Conservation (phyloP, 1,140 invertebrate genomes). For the Eumaeus atala region DNA sequence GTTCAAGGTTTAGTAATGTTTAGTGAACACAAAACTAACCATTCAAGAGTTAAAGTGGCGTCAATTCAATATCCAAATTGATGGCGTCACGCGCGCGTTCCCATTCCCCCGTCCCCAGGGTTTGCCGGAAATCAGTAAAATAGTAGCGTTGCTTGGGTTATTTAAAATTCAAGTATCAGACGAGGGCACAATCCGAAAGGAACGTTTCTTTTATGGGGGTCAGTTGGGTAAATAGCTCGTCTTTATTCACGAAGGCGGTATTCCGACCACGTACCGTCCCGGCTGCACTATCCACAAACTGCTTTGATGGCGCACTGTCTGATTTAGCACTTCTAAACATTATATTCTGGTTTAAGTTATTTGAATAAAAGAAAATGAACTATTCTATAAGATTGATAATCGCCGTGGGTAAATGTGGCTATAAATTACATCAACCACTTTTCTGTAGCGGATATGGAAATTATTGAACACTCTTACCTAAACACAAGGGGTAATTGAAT, state of each 20-base stretch:
- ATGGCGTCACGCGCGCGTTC: conserved; percentile 14
- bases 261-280: conserved; percentile 33
- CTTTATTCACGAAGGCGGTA: conserved; percentile 32
- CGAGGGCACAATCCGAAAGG: conserved; percentile 44
- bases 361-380: too few relatives aligned
- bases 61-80: conserved; percentile 22
- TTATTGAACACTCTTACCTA: too few relatives aligned
- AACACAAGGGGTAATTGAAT: too few relatives aligned
- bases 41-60: conserved; percentile 4
- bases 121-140: conserved; percentile 46
- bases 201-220: conserved; percentile 53
- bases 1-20: too few relatives aligned
- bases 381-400: too few relatives aligned
- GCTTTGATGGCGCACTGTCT: too few relatives aligned
- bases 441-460: too few relatives aligned
- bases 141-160: conserved; percentile 39
- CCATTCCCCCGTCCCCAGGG: conserved; percentile 8
- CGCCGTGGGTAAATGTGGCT: too few relatives aligned
- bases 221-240: conserved; percentile 56
- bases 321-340: too few relatives aligned
- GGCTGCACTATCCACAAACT: conserved; percentile 4
- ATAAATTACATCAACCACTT: too few relatives aligned
- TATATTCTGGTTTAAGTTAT: too few relatives aligned
- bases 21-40: too few relatives aligned
- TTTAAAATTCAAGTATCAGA: conserved; percentile 58